phyloP scores from a whole-genome alignment of 1,140 invertebrate species.

The Drosophila parabipectinata region DNA sequence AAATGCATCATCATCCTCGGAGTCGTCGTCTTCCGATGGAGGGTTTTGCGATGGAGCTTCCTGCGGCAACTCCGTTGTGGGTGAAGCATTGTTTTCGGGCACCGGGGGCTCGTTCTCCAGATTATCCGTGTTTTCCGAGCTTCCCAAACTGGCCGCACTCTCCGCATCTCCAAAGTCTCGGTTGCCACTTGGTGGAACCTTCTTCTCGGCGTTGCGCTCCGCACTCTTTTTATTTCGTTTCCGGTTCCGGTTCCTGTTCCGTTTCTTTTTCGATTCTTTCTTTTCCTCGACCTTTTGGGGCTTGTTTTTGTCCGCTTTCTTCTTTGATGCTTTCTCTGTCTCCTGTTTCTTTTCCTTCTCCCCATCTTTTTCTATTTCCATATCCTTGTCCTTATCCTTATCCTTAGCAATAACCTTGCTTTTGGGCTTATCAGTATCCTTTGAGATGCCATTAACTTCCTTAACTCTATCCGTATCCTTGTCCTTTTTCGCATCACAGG shows the following conservation, averaged over 20 bases:
- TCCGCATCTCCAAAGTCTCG: not conserved
- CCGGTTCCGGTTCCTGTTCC: slow-evolving; percentile 5
- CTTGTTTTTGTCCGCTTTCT: slow-evolving; percentile 15
- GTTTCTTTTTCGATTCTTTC: slow-evolving; percentile 9
- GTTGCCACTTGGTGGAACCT: not conserved
- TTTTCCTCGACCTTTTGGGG: slow-evolving; percentile 5
- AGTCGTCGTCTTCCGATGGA: not conserved
- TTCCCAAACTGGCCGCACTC: not conserved
- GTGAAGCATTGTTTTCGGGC: not conserved
- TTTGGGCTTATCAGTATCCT: not conserved
- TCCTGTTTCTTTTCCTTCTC: not conserved
- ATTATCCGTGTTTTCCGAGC: slow-evolving; percentile 32
- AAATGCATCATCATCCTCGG: not conserved
- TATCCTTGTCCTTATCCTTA: not conserved
- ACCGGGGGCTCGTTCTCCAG: slow-evolving; percentile 58
- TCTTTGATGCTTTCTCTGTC: not conserved
- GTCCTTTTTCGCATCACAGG: slow-evolving; percentile 23
- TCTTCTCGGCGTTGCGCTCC: slow-evolving; percentile 6
- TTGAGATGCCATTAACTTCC: not conserved
- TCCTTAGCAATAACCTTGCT: not conserved
- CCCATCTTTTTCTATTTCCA: not conserved
- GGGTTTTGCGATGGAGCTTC: not conserved
- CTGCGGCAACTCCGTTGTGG: not conserved
- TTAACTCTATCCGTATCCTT: slow-evolving; percentile 10
- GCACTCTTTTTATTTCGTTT: not conserved